These are phyloP conservation scores for Scytalopus superciliaris DNA, from an alignment of 2,113 vertebrate species.

Conservation along the genomic window DNA sequence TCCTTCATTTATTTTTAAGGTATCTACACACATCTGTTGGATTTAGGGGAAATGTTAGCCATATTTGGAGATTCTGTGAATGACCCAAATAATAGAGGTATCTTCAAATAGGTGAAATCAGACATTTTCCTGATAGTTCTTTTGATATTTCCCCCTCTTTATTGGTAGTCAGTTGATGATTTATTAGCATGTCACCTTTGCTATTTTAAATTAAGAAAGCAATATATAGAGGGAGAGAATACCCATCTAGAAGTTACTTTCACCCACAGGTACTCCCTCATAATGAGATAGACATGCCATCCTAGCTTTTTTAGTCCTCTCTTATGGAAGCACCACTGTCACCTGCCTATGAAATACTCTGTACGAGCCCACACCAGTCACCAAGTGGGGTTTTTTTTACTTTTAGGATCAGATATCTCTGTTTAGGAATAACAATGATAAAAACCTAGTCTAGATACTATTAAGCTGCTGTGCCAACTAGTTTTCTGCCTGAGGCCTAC, in stretches of 20 bases:
- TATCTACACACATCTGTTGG: neutral
- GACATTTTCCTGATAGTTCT: neutral
- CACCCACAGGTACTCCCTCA: neutral
- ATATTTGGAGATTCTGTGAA: neutral
- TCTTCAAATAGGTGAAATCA: neutral
- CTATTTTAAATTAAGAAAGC: neutral
- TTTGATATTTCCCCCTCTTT: neutral
- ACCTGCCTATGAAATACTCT: neutral
- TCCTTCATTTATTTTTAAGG: neutral
- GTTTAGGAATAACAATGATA: neutral
- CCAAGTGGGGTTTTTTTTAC: neutral
- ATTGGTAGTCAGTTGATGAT: neutral
- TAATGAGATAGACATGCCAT: rapidly evolving
- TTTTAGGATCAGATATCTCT: neutral
- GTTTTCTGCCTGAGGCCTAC: constrained; percentile 72
- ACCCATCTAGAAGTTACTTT: neutral
- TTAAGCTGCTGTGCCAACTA: constrained; percentile 23
- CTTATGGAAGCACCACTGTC: neutral
- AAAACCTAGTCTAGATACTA: constrained; percentile 60
- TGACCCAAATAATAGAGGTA: neutral
- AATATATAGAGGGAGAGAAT: neutral
- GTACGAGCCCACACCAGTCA: neutral
- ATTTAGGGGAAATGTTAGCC: neutral
- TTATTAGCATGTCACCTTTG: neutral
- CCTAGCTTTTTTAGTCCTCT: neutral